phyloP scores from a whole-genome alignment of 2,113 vertebrate species.

The Ibidorhyncha struthersii region DNA sequence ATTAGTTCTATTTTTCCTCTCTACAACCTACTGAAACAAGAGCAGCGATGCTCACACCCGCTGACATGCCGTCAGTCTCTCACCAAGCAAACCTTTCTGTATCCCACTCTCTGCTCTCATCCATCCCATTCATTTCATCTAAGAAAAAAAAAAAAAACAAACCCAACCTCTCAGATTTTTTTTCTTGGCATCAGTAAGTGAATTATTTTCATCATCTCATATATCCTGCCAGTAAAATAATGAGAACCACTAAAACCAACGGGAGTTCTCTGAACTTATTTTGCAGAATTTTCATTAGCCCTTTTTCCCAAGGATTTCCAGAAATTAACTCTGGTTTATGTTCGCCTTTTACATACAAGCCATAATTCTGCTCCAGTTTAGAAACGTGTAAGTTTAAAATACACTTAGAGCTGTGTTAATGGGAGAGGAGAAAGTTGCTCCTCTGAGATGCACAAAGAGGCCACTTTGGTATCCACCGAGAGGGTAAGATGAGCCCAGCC shows the following conservation, averaged over 20 bases:
- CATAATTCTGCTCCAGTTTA: not conserved
- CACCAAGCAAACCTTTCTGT: not conserved
- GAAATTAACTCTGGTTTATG: not conserved
- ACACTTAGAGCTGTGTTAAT: conserved; percentile 1
- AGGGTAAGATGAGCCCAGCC: not conserved
- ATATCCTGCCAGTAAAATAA: not conserved
- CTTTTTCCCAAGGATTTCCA: not conserved
- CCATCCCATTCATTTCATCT: not conserved
- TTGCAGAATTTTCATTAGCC: not conserved
- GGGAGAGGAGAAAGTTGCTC: not conserved
- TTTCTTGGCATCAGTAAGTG: not conserved
- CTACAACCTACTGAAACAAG: not conserved
- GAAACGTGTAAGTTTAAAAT: not conserved
- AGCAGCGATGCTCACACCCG: not conserved
- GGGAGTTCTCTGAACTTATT: not conserved
- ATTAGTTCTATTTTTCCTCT: not conserved
- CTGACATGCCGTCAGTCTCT: not conserved
- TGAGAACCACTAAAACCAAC: not conserved
- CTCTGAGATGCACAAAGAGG: not conserved
- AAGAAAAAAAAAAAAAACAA: not conserved
- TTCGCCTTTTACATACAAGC: not conserved
- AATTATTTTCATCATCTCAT: not conserved
- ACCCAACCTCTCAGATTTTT: not conserved
- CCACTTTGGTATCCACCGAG: not conserved
- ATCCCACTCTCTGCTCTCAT: not conserved